A percentile compares a stretch with the other conserved stretches of the same genome.
These are phyloP conservation scores for Cryptops parisi DNA, from an alignment of 2,888 invertebrate genomes.

Conservation along the genomic window DNA sequence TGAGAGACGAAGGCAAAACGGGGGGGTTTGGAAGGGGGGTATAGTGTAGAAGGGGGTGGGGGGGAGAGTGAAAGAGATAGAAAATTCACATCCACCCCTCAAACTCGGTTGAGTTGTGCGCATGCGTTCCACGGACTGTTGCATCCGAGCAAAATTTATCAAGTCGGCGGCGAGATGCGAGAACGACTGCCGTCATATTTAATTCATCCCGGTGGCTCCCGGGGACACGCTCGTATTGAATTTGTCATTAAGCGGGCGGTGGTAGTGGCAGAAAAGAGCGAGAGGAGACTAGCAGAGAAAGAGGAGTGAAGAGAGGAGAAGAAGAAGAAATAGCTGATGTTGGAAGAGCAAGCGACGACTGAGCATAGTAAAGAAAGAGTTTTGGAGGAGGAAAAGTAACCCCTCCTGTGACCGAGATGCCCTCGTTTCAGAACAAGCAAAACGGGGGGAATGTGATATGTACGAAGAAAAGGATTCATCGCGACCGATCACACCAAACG, in stretches of 20 bases:
- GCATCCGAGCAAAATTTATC: conserved; percentile 13
- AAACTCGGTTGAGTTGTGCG: neutral
- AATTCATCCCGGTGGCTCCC: conserved; percentile 10
- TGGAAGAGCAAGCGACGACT: too few species aligned
- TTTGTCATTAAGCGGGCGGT: conserved; percentile 15
- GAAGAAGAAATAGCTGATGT: conserved; percentile 3
- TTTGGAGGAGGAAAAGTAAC: too few species aligned
- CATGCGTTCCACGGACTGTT: conserved; percentile 8
- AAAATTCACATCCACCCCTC: neutral
- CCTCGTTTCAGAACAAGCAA: too few species aligned
- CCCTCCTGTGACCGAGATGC: too few species aligned
- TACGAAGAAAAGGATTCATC: too few species aligned
- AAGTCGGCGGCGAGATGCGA: conserved; percentile 15
- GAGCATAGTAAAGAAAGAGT: too few species aligned
- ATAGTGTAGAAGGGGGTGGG: neutral
- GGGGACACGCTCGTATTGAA: conserved; percentile 13
- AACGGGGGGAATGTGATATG: too few species aligned
- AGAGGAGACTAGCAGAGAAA: conserved; percentile 21
- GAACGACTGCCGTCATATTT: conserved; percentile 15
- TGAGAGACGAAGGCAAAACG: too few species aligned
- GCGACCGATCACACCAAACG: too few species aligned
- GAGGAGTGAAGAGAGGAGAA: conserved; percentile 24
- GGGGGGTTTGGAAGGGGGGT: neutral
- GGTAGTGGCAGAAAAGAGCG: neutral
- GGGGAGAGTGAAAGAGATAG: neutral